Evolutionary conservation across 1,140 invertebrate genomes (phyloP), one percentile per base, ranked within the genome.

Genomic region (Hyposmocoma kahamanoa): DNA sequence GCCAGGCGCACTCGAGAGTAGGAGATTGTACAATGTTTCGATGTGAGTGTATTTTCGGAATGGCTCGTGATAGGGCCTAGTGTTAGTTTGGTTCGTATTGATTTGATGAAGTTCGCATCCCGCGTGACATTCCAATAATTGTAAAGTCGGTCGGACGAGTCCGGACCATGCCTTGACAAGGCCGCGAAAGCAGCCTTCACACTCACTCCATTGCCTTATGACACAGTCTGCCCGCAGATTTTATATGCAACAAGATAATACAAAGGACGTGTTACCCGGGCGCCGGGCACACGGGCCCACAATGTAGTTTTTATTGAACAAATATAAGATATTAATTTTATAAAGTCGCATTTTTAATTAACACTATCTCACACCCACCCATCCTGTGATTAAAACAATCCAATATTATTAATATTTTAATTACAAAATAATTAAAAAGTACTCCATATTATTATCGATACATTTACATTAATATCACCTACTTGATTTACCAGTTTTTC

Each of bases 271-370:
- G 79, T 83, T 84, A 83, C 79, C 81, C 79, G 78, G 81, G 78
- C 77, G 63, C 79, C 79, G 77, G 81, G 79, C 67, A 77, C 75
- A 81, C 76, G 75, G 81, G 77, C 81, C 81, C 81, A 84, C 79
- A 80, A 79, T 84, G 81, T 84, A 84, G 77, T 84, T 84, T 82
- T 81, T 84, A 84, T 73, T 83, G 81, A 84, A 84, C 81, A 84
- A 84, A 84, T 84, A 84, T 83, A 84, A 84, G 71, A 84, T 84
- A 84, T 84, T 84, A 84, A 84, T 84, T 83, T 84, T 83, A 84
- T 84, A 84, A 83, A 76, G 76, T 80, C 38, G 72, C 66, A 72
- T 73, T 81, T 84, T 84, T 72, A 65, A 56, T 73, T 63, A 18
- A 41, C n/a, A n/a, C n/a, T n/a, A n/a, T n/a, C n/a, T n/a, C n/a